phyloP scores from a whole-genome alignment of 2,797 vertebrate genomes.

The Amphiprion clarkii region DNA sequence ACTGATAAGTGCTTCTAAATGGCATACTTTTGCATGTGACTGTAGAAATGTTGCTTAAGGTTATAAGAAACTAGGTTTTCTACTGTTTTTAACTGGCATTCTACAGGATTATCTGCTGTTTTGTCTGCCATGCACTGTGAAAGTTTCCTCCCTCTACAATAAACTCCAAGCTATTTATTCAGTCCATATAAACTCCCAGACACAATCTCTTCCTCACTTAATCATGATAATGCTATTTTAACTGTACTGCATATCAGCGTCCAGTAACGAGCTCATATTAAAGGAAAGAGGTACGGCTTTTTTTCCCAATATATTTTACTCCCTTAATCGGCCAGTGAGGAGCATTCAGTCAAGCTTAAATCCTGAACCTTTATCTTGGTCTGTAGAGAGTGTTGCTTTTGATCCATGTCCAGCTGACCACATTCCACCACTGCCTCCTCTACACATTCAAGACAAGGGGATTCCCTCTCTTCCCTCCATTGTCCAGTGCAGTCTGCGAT shows the following conservation, averaged over 20 bases:
- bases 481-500: conserved; percentile 45
- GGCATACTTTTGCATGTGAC: background rate
- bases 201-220: conserved; percentile 25
- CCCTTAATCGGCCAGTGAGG: conserved; percentile 20
- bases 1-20: background rate
- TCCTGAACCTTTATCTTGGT: conserved; percentile 56
- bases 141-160: conserved; percentile 13
- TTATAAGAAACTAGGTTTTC: background rate
- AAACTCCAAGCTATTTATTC: conserved; percentile 29
- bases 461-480: conserved; percentile 67
- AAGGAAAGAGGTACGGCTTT: conserved; percentile 19
- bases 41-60: background rate
- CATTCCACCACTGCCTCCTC: conserved; percentile 68
- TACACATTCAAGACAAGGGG: conserved; percentile 58
- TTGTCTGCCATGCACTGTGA: background rate
- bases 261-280: conserved; percentile 18
- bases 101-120: background rate
- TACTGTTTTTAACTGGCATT: background rate
- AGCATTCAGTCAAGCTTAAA: conserved; percentile 51
- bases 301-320: conserved; percentile 21
- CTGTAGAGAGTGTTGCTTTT: conserved; percentile 41
- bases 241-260: conserved; percentile 4
- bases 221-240: background rate
- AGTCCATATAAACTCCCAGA: conserved; percentile 10
- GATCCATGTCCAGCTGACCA: conserved; percentile 58